These are phyloP conservation scores for Drosophila neoperkinsi DNA, from an alignment of 2,888 invertebrate genomes.

Conservation along the genomic window DNA sequence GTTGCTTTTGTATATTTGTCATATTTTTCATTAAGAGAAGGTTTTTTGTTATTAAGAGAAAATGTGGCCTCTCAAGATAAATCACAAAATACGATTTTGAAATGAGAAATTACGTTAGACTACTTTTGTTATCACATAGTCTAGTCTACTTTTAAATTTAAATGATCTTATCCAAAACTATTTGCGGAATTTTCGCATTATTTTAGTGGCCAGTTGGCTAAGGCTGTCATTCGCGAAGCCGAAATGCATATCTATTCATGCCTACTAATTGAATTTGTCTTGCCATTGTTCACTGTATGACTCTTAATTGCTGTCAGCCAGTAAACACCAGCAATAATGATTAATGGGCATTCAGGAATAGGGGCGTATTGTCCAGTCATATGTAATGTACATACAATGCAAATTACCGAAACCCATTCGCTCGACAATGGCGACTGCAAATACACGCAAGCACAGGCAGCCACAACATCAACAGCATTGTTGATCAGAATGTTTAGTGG, in stretches of 20 bases:
- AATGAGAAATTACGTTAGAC: not conserved
- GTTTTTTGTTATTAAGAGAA: not conserved
- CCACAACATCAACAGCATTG: not conserved
- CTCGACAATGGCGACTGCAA: not conserved
- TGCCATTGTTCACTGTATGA: not conserved
- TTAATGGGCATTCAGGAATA: not conserved
- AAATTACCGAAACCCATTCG: not conserved
- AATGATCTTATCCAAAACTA: not conserved
- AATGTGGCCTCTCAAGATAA: not conserved
- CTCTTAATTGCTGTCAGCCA: not conserved
- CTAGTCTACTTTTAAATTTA: not conserved
- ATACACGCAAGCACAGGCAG: not conserved
- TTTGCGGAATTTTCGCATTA: not conserved
- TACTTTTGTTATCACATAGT: not conserved
- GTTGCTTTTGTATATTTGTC: not conserved
- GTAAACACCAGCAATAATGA: not conserved
- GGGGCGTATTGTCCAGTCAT: not conserved
- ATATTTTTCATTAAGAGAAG: not conserved
- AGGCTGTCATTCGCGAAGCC: not conserved
- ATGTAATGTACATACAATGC: not conserved
- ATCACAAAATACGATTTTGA: not conserved
- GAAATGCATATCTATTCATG: not conserved
- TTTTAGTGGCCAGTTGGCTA: not conserved
- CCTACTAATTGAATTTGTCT: not conserved
- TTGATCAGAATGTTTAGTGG: not conserved